These are phyloP conservation scores for Forbesichthys papilliferus DNA, from an alignment of 2,113 vertebrate genomes.

Conservation along the genomic window DNA sequence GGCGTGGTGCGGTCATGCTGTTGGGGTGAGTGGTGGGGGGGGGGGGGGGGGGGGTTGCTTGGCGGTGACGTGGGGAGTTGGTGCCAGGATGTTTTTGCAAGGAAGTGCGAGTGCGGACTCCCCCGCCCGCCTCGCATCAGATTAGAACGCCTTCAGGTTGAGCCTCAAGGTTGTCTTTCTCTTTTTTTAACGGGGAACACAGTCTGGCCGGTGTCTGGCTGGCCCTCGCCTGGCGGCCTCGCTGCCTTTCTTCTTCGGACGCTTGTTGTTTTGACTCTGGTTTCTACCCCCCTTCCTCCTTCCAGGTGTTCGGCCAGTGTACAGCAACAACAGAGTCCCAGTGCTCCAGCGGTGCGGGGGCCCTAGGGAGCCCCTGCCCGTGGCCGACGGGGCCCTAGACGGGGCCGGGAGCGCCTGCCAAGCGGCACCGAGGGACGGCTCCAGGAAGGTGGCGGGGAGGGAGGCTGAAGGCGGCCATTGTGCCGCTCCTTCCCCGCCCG, in stretches of 20 bases:
- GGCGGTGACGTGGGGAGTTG: not conserved
- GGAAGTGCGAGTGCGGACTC: slow-evolving; percentile 45
- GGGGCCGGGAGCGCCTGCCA: slow-evolving; percentile 16
- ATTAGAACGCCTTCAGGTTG: slow-evolving; percentile 69
- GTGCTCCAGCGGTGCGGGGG: slow-evolving; percentile 68
- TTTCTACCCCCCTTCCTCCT: not conserved
- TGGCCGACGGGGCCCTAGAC: slow-evolving; percentile 37
- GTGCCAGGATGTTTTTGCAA: slow-evolving; percentile 51
- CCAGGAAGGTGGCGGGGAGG: slow-evolving; percentile 35
- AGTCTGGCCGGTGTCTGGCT: slow-evolving; percentile 72
- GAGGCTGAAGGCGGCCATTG: slow-evolving; percentile 45
- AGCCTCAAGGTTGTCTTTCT: slow-evolving; percentile 54
- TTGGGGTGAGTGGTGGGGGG: slow-evolving; percentile 40
- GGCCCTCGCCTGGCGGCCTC: slow-evolving; percentile 43
- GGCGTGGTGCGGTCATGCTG: slow-evolving; percentile 69
- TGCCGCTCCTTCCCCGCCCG: slow-evolving; percentile 30
- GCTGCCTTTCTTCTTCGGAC: slow-evolving; percentile 15
- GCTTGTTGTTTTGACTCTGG: slow-evolving; percentile 8
- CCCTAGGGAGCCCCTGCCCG: slow-evolving; percentile 49
- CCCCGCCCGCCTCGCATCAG: slow-evolving; percentile 65
- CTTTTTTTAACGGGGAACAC: slow-evolving; percentile 62
- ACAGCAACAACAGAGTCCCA: slow-evolving; percentile 66
- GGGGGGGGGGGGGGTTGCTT: not conserved
- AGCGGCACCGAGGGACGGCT: slow-evolving; percentile 35
- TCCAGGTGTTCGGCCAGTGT: slow-evolving; percentile 57